A percentile compares a stretch with the other conserved stretches of the same genome.
phyloP scores from a whole-genome alignment of 1,140 invertebrate genomes.

The Bombus turneri region DNA sequence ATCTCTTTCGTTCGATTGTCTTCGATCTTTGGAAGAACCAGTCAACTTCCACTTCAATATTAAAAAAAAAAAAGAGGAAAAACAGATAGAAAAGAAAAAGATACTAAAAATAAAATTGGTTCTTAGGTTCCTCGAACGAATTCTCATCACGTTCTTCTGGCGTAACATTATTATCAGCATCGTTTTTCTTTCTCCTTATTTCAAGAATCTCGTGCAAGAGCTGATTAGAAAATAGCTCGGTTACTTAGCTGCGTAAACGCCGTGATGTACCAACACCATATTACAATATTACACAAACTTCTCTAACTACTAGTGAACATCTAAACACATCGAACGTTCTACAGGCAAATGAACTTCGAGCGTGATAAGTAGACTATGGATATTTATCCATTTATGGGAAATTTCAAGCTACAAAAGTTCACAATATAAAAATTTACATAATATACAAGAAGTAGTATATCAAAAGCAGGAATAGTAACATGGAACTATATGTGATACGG shows the following conservation, averaged over 20 bases:
- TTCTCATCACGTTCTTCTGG: neutral
- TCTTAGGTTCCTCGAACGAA: neutral
- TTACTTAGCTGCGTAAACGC: neutral
- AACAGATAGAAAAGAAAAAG: no score
- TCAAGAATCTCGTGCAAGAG: neutral
- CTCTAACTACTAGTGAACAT: constrained; percentile 23
- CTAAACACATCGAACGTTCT: constrained; percentile 1
- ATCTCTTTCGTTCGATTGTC: no score
- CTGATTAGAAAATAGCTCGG: constrained; percentile 17
- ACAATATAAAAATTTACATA: no score
- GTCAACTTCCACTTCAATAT: no score
- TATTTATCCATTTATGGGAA: neutral
- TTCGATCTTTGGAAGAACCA: no score
- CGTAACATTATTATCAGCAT: neutral
- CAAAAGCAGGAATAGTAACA: no score
- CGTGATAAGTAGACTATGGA: neutral
- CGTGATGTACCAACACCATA: constrained; percentile 14
- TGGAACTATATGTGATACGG: no score
- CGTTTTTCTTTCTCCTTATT: neutral
- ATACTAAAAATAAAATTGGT: neutral
- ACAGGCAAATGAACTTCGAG: constrained; percentile 20
- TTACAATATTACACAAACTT: constrained; percentile 20
- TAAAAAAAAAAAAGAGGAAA: no score
- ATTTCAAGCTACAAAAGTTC: neutral
- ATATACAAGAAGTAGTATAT: no score